Percentiles rank a stretch among this genome's conserved stretches.
phyloP scores from a whole-genome alignment of 2,888 invertebrate genomes.

The Fabriciana adippe region DNA sequence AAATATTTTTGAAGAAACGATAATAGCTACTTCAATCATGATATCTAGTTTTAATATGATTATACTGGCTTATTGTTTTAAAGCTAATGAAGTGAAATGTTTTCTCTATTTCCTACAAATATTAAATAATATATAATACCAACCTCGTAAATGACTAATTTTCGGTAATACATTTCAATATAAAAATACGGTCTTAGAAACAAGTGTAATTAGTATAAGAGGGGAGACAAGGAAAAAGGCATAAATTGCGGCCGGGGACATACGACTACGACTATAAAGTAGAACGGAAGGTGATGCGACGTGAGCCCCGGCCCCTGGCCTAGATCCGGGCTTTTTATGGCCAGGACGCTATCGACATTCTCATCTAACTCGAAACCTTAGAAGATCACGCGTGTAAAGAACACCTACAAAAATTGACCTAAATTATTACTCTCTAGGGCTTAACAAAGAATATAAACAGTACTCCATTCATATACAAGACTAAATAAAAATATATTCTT shows the following conservation, averaged over 20 bases:
- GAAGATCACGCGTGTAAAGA: constrained; percentile 61
- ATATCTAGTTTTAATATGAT: too few relatives aligned
- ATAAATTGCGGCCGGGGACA: constrained; percentile 73
- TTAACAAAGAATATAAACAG: background rate
- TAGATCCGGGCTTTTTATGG: constrained; percentile 75
- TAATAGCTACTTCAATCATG: too few relatives aligned
- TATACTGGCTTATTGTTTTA: too few relatives aligned
- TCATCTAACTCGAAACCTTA: constrained; percentile 71
- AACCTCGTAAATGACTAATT: constrained; percentile 2
- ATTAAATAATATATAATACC: background rate
- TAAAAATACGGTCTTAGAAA: constrained; percentile 31
- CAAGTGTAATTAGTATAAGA: constrained; percentile 54
- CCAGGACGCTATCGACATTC: constrained; percentile 73
- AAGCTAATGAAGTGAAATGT: too few relatives aligned
- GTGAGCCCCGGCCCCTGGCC: constrained; percentile 61
- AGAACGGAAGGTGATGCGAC: constrained; percentile 68
- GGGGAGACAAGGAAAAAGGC: constrained; percentile 52
- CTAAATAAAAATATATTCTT: too few relatives aligned
- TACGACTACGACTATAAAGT: constrained; percentile 62
- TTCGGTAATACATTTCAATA: constrained; percentile 27
- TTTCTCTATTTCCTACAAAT: too few relatives aligned
- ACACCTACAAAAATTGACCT: constrained; percentile 26
- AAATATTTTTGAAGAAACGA: too few relatives aligned
- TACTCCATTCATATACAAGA: background rate
- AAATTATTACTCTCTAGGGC: constrained; percentile 14